Evolutionary conservation across 2,797 vertebrate species (phyloP), one percentile per base, ranked within the genome.

Genomic region (Aulostomus chinensis): DNA sequence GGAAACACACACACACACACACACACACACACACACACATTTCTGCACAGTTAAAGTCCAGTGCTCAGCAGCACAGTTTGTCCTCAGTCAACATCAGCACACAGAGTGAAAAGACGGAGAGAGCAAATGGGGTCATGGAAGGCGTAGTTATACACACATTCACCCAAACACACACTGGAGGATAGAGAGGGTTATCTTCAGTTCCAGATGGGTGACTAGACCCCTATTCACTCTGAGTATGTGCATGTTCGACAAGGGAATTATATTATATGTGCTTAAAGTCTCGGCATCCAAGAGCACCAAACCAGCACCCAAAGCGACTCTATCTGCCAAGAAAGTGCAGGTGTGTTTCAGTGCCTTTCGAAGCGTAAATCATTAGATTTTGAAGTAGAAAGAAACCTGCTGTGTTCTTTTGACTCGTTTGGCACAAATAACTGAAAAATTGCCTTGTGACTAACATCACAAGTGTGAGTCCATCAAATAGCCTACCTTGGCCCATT

Each of bases 11-110:
- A 56, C 38, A 29, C 28, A 29, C 28, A 29, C 28, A 29, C 11
- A 11, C 16, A 43, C 36, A 57, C 20, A 39, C 48, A 56, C 52
- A 63, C 39, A 62, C 55, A 77, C 54, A 71, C 39, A 72, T 50
- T 73, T 75, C 34, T 54, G 54, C 64, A 68, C 86, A 74, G 82
- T 85, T 86, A 68, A 89, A 60, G 81, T 84, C 72, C 69, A 66
- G 78, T 26, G 61, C 78, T 82, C 59, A 73, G 81, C 78, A 66
- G 49, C 67, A 74, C 47, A 85, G 73, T 88, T 69, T 85, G 52
- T 70, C 68, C 61, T 61, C 54, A 57, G 69, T 65, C 65, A 68
- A 80, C 77, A 46, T 56, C 56, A 47, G 64, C 54, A 57, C 24
- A 68, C 5, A 15, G 13, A 56, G 37, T 16, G 21, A 48, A 17